These are phyloP conservation scores for Drosophila formosana DNA, from an alignment of 2,888 invertebrate genomes.

Conservation along the genomic window DNA sequence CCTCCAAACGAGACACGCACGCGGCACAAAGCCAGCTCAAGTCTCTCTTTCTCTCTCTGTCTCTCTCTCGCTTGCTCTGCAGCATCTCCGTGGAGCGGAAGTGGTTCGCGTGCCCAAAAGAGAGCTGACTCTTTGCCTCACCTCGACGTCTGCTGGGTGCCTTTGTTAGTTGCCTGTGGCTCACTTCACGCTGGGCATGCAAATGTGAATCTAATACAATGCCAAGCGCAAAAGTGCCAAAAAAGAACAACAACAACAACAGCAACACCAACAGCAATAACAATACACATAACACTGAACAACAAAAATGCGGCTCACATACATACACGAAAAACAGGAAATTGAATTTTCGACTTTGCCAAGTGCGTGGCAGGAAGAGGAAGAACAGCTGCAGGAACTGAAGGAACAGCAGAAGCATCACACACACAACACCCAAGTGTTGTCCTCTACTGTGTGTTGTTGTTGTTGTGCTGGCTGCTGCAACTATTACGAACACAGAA, in stretches of 20 bases:
- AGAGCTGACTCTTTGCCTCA: not conserved
- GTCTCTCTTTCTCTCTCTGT: not conserved
- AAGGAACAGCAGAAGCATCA: slow-evolving; percentile 52
- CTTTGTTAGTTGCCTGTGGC: slow-evolving; percentile 59
- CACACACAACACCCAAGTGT: slow-evolving; percentile 48
- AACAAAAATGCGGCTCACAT: slow-evolving; percentile 66
- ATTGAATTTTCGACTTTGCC: slow-evolving; percentile 82
- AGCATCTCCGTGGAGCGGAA: slow-evolving; percentile 45
- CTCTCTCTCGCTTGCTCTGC: not conserved
- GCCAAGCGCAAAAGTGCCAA: slow-evolving; percentile 73
- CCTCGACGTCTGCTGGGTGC: slow-evolving; percentile 26
- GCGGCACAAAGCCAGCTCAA: slow-evolving; percentile 24
- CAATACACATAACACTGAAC: slow-evolving; percentile 15
- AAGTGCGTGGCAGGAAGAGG: slow-evolving; percentile 77
- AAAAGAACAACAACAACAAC: slow-evolving; percentile 44
- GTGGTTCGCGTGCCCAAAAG: slow-evolving; percentile 55
- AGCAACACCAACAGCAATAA: not conserved
- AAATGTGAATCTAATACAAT: slow-evolving; percentile 81
- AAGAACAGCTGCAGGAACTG: slow-evolving; percentile 58
- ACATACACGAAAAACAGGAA: slow-evolving; percentile 77
- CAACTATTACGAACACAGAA: slow-evolving; percentile 66
- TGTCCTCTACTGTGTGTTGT: slow-evolving; percentile 13
- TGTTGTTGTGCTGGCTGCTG: slow-evolving; percentile 40
- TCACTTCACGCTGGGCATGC: slow-evolving; percentile 76
- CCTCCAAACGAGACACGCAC: slow-evolving; percentile 57